Conservation (phyloP, 2,797 vertebrate species). For the Halcyon leucocephala region DNA sequence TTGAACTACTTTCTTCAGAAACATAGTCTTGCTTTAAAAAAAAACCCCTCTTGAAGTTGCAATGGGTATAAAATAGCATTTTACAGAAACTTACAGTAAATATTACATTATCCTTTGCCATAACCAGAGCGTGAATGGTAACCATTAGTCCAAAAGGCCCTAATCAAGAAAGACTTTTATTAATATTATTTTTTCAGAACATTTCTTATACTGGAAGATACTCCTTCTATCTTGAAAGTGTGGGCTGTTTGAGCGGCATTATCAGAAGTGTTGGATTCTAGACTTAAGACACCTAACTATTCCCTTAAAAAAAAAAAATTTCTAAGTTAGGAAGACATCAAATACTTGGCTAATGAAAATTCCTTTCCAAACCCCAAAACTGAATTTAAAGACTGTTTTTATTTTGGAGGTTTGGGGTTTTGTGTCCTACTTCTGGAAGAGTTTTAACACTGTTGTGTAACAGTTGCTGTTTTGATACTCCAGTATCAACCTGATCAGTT, state of each 20-base stretch:
- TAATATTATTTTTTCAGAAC: neutral
- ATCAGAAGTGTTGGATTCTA: neutral
- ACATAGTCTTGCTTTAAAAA: neutral
- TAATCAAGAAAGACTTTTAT: neutral
- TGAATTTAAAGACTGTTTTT: neutral
- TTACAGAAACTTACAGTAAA: neutral
- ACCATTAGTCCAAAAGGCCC: neutral
- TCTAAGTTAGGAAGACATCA: neutral
- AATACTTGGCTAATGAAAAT: neutral
- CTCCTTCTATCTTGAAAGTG: neutral
- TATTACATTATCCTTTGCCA: neutral
- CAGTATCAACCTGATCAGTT: neutral
- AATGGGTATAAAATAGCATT: neutral
- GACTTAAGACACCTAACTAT: neutral
- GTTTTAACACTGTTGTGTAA: neutral
- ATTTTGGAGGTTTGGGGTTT: neutral
- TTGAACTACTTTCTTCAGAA: neutral
- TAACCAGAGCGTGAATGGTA: neutral
- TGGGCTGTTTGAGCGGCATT: neutral
- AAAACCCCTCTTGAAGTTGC: neutral
- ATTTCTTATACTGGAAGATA: neutral
- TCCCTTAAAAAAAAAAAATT: neutral
- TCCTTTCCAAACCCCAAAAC: neutral
- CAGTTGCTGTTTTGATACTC: neutral
- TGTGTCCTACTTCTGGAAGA: neutral